Percentiles rank a stretch among this genome's conserved stretches.
These are phyloP conservation scores for Passerina amoena DNA, from an alignment of 2,113 vertebrate genomes.

Conservation along the genomic window DNA sequence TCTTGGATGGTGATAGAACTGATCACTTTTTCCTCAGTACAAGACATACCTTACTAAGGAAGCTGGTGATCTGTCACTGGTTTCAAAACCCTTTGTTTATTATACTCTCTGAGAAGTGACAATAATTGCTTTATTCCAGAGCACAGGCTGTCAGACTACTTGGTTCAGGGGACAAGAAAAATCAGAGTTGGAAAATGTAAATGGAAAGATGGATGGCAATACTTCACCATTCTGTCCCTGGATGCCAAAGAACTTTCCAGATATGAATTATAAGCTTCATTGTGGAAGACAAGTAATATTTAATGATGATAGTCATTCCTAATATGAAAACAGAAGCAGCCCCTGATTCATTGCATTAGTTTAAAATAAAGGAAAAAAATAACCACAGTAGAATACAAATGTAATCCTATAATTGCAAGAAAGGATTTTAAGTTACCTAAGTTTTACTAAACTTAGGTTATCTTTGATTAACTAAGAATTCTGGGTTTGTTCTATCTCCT, in stretches of 20 bases:
- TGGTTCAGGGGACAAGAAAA: background rate
- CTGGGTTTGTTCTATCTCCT: background rate
- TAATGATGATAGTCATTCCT: background rate
- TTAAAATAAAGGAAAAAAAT: background rate
- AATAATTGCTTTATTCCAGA: background rate
- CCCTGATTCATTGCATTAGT: background rate
- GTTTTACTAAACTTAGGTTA: background rate
- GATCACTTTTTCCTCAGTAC: background rate
- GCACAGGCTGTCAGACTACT: background rate
- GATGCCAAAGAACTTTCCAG: background rate
- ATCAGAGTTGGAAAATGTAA: background rate
- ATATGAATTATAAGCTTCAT: background rate
- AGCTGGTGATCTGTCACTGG: background rate
- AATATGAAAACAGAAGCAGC: background rate
- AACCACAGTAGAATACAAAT: background rate
- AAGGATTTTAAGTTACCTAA: background rate
- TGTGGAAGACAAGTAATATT: background rate
- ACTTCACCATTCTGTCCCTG: background rate
- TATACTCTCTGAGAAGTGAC: background rate
- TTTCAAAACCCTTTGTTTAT: background rate
- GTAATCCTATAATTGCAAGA: background rate
- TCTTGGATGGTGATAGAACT: background rate
- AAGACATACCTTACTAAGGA: background rate
- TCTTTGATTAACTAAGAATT: background rate
- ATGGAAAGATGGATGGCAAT: background rate